Evolutionary conservation across 2,888 invertebrate species (phyloP).

Genomic region (Epinotia nisella): DNA sequence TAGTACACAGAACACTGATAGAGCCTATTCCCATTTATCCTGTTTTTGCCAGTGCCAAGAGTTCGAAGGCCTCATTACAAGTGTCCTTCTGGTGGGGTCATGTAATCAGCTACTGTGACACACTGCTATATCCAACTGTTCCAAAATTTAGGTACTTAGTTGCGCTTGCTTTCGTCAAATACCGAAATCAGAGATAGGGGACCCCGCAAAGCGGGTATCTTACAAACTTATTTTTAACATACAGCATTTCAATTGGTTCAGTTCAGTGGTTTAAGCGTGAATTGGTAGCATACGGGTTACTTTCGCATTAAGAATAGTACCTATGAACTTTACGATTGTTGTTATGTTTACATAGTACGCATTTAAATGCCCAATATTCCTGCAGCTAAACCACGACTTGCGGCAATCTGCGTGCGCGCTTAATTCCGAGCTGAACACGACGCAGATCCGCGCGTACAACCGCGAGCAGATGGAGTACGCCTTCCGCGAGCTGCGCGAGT

Average conservation of each 20-base stretch:
- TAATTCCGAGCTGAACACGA: conserved; percentile 70
- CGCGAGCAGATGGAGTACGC: conserved; percentile 69
- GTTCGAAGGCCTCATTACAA: too few species aligned
- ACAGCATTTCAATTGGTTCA: too few species aligned
- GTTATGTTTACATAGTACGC: too few species aligned
- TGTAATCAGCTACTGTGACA: too few species aligned
- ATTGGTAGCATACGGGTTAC: not conserved
- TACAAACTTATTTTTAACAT: not conserved
- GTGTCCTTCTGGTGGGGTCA: too few species aligned
- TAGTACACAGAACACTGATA: not conserved
- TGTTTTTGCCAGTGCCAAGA: too few species aligned
- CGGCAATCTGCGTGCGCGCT: conserved; percentile 75
- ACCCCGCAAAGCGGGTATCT: not conserved
- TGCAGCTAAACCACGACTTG: conserved; percentile 85
- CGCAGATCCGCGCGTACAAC: conserved; percentile 72
- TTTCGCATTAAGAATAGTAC: too few species aligned
- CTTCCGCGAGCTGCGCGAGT: conserved; percentile 61
- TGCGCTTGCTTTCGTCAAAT: not conserved
- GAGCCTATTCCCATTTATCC: not conserved
- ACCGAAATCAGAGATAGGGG: too few species aligned
- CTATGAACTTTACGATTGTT: too few species aligned
- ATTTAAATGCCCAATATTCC: conserved; percentile 4
- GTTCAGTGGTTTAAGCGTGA: not conserved
- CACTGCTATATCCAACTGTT: too few species aligned
- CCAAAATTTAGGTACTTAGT: too few species aligned